Evolutionary conservation across 2,113 vertebrate species (phyloP), one percentile per base, ranked within the genome.

Genomic region (Lasiurus borealis): DNA sequence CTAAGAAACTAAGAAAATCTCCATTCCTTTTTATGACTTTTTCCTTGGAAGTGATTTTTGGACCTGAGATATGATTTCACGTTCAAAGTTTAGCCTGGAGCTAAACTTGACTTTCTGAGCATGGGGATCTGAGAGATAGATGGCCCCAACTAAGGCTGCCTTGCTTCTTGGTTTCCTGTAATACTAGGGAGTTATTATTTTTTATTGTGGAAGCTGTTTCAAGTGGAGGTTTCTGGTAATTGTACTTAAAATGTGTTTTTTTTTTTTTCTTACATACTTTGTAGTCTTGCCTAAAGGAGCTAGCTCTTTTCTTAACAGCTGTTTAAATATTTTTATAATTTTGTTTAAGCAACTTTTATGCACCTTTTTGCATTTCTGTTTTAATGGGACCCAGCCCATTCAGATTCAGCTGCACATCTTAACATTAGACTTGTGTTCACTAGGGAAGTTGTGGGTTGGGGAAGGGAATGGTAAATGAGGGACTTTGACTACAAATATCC

Each of bases 401-500:
- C 40, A 66, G 18, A 78, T 54, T 44, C 71, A 91, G 31, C 36
- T 64, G 19, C 85, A 12, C 6, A 52, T 93, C 46, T 69, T 86
- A 44, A 93, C 59, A 62, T 80, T 52, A 50, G 31, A 91, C 73
- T 90, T 1, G 0, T 66, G 34, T 80, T 85, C 21, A 50, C 82
- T 14, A 59, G 46, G 48, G 54, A 94, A 11, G 27, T 62, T 64
- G 59, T 90, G 54, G 27, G n/a, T 83, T 89, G 88, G 34, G 46
- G 7, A 40, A 23, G 82, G 72, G 48, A 19, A 86, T 93, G 34
- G 64, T 86, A 78, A 96, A 95, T 85, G 86, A 59, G 46, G 62
- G 34, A 62, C 62, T 64, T 44, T 77, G 78, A 82, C 87, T 86
- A 46, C 93, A 94, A 96, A 95, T 96, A 93, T 96, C 52, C 84